Evolutionary conservation across 2,113 vertebrate genomes (phyloP), one percentile per base, ranked within the genome.

Genomic region (Stigmatopora argus): DNA sequence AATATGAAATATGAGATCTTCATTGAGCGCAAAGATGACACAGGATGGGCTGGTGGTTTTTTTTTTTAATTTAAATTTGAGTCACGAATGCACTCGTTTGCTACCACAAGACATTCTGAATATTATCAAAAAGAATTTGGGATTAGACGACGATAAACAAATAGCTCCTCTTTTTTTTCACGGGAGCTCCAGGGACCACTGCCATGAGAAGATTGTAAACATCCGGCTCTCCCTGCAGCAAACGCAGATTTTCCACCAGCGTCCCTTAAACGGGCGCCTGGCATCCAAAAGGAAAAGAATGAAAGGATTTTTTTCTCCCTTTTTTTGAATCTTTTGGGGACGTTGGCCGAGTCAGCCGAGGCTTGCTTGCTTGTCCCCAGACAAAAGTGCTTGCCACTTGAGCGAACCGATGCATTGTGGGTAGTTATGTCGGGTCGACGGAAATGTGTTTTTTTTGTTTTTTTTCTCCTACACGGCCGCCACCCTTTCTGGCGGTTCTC

Each of bases 1-100:
- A 34, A 23, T 34, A 55, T 34, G 12, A 47, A 44, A 11, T 57
- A 71, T 62, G 61, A 66, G 65, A 73, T 64, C 58, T 67, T 56
- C 51, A 64, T 75, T 69, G 71, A 68, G 78, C 67, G 55, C 77
- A 62, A 46, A 31, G 67, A 75, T 78, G 78, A 83, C 62, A 83
- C 67, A 80, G 57, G 66, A 67, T 62, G 69, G n/a, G n/a, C n/a
- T n/a, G n/a, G n/a, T n/a, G n/a, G n/a, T n/a, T n/a, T n/a, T n/a
- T n/a, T n/a, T n/a, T n/a, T n/a, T n/a, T n/a, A n/a, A n/a, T n/a
- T n/a, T n/a, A n/a, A n/a, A n/a, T n/a, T n/a, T n/a, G n/a, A n/a
- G 35, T 38, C 7, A 38, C 35, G 7, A 38, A 38, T 38, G 35
- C 35, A 4, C 35, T 7, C 35, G 7, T 38, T 38, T 38, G n/a